phyloP scores from a whole-genome alignment of 2,113 vertebrate genomes.

The Seriola quinqueradiata region DNA sequence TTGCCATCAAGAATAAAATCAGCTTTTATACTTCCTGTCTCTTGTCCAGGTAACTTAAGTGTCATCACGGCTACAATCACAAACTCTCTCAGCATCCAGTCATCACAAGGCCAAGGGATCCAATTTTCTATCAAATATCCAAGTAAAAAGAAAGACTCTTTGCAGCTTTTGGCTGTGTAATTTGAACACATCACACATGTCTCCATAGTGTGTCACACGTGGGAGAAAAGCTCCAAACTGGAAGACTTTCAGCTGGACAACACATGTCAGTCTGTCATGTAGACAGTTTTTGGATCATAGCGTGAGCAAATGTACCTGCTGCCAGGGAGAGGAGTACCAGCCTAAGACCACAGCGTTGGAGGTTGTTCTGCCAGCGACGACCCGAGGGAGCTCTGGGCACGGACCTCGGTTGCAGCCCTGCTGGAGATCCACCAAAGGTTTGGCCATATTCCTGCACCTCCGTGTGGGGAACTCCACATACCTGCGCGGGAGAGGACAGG shows the following conservation, averaged over 20 bases:
- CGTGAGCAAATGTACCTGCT: constrained; percentile 85
- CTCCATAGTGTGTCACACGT: neutral
- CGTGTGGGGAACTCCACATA: constrained; percentile 87
- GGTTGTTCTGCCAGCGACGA: constrained; percentile 50
- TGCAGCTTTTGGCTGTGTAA: neutral
- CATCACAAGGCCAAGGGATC: neutral
- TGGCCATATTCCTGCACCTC: constrained; percentile 92
- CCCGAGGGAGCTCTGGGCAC: constrained; percentile 79
- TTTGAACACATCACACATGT: neutral
- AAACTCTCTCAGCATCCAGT: neutral
- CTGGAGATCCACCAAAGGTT: constrained; percentile 87
- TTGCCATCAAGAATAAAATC: neutral
- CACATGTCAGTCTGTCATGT: neutral
- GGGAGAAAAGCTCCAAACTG: neutral
- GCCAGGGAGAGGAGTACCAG: constrained; percentile 96
- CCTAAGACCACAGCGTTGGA: constrained; percentile 77
- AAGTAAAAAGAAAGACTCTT: neutral
- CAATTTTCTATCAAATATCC: neutral
- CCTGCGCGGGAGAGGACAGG: constrained; percentile 42
- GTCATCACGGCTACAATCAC: neutral
- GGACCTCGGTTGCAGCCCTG: constrained; percentile 87
- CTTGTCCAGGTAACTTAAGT: neutral
- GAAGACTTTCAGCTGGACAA: constrained; percentile 14
- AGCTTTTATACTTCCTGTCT: neutral
- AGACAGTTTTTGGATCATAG: constrained; percentile 15